Percentiles rank a stretch among this genome's conserved stretches.
Evolutionary conservation across 1,140 invertebrate genomes (phyloP).

Genomic region (Melitaea cinxia): DNA sequence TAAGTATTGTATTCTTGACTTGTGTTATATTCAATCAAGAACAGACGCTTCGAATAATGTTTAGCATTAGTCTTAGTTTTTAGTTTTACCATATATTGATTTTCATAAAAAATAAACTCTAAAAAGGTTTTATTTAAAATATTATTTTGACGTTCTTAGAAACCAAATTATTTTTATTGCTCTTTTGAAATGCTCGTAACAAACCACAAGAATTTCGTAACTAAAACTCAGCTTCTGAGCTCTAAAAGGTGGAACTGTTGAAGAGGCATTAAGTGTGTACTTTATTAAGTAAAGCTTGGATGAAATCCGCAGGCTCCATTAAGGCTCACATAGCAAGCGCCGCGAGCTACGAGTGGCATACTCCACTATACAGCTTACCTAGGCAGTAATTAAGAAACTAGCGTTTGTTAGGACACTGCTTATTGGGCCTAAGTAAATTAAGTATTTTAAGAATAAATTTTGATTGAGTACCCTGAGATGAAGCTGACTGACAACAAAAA

Average conservation of each 20-base stretch:
- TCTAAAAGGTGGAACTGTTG: constrained; percentile 4
- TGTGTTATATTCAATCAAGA: too few relatives aligned
- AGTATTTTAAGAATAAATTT: not conserved
- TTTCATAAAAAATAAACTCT: too few relatives aligned
- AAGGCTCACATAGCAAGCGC: constrained; percentile 16
- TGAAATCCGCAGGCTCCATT: constrained; percentile 18
- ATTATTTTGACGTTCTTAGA: too few relatives aligned
- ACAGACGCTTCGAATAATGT: too few relatives aligned
- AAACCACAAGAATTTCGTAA: not conserved
- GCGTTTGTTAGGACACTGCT: not conserved
- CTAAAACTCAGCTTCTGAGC: not conserved
- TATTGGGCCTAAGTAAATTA: not conserved
- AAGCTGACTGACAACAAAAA: too few relatives aligned
- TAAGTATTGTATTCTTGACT: too few relatives aligned
- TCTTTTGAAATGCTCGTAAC: not conserved
- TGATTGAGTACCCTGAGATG: too few relatives aligned
- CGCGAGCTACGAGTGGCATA: constrained; percentile 16
- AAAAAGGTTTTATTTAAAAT: too few relatives aligned
- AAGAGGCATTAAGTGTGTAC: constrained; percentile 15
- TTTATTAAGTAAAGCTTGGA: constrained; percentile 20
- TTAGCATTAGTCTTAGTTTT: too few relatives aligned
- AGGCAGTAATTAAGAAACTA: constrained; percentile 9
- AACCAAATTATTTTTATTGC: not conserved
- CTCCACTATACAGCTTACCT: constrained; percentile 11
- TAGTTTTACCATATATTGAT: too few relatives aligned